Evolutionary conservation across 2,888 invertebrate genomes (phyloP).

Genomic region (Prostheceraeus crozeri): DNA sequence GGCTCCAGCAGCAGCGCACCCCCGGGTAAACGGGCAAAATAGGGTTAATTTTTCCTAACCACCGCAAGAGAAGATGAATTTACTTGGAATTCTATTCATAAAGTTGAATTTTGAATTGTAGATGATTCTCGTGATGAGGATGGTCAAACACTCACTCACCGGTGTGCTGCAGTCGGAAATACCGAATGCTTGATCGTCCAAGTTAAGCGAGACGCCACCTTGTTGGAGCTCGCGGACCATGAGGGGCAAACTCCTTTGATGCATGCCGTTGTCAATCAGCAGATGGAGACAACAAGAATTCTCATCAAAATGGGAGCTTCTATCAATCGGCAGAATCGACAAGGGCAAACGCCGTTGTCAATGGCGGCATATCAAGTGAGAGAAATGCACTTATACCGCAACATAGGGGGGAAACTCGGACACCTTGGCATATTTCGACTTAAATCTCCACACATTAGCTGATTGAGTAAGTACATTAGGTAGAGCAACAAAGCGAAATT

Average conservation of each 20-base stretch:
- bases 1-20: too few species aligned
- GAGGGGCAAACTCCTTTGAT: constrained; percentile 48
- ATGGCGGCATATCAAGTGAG: constrained; percentile 51
- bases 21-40: too few species aligned
- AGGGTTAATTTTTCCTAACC: too few species aligned
- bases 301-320: constrained; percentile 51
- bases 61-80: too few species aligned
- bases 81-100: too few species aligned
- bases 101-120: too few species aligned
- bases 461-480: too few species aligned
- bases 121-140: constrained; percentile 15
- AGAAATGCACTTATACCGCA: too few species aligned
- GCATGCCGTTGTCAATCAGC: constrained; percentile 45
- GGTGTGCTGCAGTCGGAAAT: constrained; percentile 46
- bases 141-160: constrained; percentile 43
- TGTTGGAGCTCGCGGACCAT: constrained; percentile 45
- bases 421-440: too few species aligned
- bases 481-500: too few species aligned
- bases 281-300: constrained; percentile 45
- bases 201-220: constrained; percentile 45
- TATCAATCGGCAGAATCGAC: constrained; percentile 47
- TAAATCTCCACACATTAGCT: too few species aligned
- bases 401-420: constrained; percentile 1
- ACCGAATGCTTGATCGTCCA: constrained; percentile 43
- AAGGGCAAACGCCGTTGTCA: constrained; percentile 47